Evolutionary conservation across 2,113 vertebrate species (phyloP), one percentile per base, ranked within the genome.

Genomic region (Psophia crepitans): DNA sequence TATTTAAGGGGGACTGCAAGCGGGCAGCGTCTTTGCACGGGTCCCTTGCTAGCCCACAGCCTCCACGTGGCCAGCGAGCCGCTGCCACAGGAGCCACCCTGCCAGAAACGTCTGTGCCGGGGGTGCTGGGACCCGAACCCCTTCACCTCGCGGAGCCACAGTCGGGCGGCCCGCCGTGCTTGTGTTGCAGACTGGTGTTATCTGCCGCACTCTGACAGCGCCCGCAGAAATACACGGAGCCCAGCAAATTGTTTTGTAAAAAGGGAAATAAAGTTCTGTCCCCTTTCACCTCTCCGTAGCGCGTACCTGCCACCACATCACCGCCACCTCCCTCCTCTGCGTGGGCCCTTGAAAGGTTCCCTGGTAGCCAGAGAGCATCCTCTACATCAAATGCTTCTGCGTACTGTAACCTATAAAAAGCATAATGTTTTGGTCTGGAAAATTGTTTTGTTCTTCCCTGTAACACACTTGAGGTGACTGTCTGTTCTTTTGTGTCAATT

Each of bases 131-230:
- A 53, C 33, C 64, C 1, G 11, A 20, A 2, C 22, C 19, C 15
- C 1, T 2, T 2, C 84, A 6, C n/a, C 61, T 7, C 11, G 0
- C 3, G 9, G 39, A 30, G 26, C 44, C 27, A 0, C 8, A 3
- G 3, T 2, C 0, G 1, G 41, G 56, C 46, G 9, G 32, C 1
- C 8, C 0, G 24, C 57, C 1, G 0, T 3, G 69, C 37, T 15
- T 2, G 12, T 1, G 23, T 11, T 3, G 12, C 35, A 4, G 24
- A 0, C 1, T 3, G 48, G 35, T 19, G 49, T 1, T 11, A 4
- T 5, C 87, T 41, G 43, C 73, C 35, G 21, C 9, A 0, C 57
- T 65, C 78, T 10, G 49, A 4, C 69, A 12, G 46, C 9, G 30
- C 44, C 51, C 51, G 1, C 4, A 1, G 32, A 35, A 44, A 35